Percentiles rank a stretch among this genome's conserved stretches.
Evolutionary conservation across 2,797 vertebrate genomes (phyloP).

Genomic region (Myotis daubentonii): DNA sequence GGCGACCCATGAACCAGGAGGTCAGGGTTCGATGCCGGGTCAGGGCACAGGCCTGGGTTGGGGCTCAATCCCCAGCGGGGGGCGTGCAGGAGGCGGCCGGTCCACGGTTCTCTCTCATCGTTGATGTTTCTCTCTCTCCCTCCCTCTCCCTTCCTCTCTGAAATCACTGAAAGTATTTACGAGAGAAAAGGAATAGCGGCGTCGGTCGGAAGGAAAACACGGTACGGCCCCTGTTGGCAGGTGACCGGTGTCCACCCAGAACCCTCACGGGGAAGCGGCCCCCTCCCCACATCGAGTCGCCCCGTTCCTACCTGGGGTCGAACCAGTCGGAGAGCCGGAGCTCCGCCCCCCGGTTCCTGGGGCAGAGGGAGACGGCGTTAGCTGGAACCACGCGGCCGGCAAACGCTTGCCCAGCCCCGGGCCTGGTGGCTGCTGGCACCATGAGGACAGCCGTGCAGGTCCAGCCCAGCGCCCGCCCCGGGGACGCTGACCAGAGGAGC

Average conservation of each 20-base stretch:
- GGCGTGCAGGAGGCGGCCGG: no score
- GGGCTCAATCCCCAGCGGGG: no score
- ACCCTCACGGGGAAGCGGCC: no score
- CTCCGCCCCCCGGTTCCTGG: not conserved
- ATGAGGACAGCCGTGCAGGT: accelerated
- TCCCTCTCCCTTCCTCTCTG: no score
- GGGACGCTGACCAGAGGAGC: not conserved
- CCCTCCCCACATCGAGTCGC: accelerated
- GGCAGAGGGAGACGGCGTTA: not conserved
- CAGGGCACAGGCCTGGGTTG: no score
- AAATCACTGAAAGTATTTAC: no score
- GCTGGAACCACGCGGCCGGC: accelerated
- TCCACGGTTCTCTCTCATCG: no score
- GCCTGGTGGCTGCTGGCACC: accelerated
- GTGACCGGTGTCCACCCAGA: not conserved
- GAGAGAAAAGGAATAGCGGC: not conserved
- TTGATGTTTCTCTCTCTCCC: no score
- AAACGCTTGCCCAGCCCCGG: accelerated
- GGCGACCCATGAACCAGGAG: no score
- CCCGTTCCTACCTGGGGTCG: not conserved
- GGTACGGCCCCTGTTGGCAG: not conserved
- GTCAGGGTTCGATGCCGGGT: no score
- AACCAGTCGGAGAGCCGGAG: constrained; percentile 26
- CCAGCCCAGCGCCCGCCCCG: not conserved
- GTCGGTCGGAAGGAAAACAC: not conserved